Evolutionary conservation across 1,140 invertebrate species (phyloP), one percentile per base, ranked within the genome.

Genomic region (Anastrepha obliqua): DNA sequence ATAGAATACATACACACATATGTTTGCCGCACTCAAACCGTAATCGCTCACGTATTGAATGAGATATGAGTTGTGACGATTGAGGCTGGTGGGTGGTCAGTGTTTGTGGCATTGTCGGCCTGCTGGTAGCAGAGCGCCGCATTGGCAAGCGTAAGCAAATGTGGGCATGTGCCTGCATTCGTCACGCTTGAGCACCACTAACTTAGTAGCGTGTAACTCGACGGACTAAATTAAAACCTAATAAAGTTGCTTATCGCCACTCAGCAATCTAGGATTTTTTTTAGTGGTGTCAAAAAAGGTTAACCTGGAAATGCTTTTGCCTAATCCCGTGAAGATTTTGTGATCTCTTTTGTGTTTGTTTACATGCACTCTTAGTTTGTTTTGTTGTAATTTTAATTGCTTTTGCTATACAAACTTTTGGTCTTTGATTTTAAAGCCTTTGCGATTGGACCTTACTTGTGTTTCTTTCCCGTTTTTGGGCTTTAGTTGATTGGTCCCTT

Each of bases 241-340:
- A 67, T 67, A 67, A 67, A 67, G 65, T 67, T 39, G 65, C 29
- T 67, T 67, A 67, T 39, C 65, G 39, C 29, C 29, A 13, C 65
- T 29, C 29, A 42, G 65, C 39, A 67, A 67, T 67, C 65, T 67
- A 13, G 65, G 39, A 67, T 67, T 42, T 13, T 5, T 4, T 15
- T 42, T 67, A 39, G 65, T 29, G 29, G n/a, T 2, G 7, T 58
- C 55, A 58, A 58, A 58, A 58, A 58, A 29, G 29, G 29, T 29
- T 29, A 29, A 29, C 29, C 29, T 29, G 29, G 29, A 29, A 29
- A 29, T 29, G 1, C 29, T 29, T 29, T 29, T 29, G 29, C 29
- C 29, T 29, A 29, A 29, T 29, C 29, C 29, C 29, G 29, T 29
- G 29, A 29, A 29, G 29, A 29, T 62, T 62, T 64, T 67, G 13